phyloP scores from a whole-genome alignment of 2,797 vertebrate genomes.

The Pseudocheirus occidentalis region DNA sequence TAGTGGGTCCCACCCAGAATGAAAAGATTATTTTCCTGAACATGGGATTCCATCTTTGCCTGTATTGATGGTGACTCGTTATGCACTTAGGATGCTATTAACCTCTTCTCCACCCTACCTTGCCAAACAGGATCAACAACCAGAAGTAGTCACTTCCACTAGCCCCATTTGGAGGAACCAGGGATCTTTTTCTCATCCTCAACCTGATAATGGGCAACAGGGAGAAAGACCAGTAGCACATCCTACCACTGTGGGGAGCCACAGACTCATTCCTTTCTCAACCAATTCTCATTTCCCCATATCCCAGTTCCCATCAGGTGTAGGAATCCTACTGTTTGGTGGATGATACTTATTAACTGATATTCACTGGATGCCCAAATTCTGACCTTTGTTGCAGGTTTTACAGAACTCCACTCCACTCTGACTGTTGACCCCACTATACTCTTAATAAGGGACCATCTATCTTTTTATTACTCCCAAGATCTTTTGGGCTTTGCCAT shows the following conservation, averaged over 20 bases:
- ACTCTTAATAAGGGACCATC: neutral
- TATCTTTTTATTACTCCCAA: neutral
- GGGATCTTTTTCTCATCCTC: neutral
- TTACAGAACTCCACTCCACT: neutral
- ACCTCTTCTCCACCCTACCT: neutral
- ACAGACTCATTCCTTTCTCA: neutral
- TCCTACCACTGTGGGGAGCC: neutral
- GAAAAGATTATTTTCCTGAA: neutral
- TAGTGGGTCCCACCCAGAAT: neutral
- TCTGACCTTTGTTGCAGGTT: neutral
- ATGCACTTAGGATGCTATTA: neutral
- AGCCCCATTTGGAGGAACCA: neutral
- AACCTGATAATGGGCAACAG: neutral
- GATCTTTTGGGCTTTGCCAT: neutral
- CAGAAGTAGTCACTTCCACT: neutral
- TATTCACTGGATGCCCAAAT: neutral
- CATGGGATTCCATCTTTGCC: neutral
- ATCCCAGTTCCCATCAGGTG: neutral
- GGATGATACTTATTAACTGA: neutral
- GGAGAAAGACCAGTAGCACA: neutral
- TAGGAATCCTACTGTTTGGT: neutral
- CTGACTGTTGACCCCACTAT: neutral
- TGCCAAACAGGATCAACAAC: neutral
- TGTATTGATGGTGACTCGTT: neutral
- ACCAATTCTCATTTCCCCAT: neutral